A percentile compares a stretch with the other conserved stretches of the same genome.
Evolutionary conservation across 2,888 invertebrate genomes (phyloP).

Genomic region (Drosophila nr. medialis): DNA sequence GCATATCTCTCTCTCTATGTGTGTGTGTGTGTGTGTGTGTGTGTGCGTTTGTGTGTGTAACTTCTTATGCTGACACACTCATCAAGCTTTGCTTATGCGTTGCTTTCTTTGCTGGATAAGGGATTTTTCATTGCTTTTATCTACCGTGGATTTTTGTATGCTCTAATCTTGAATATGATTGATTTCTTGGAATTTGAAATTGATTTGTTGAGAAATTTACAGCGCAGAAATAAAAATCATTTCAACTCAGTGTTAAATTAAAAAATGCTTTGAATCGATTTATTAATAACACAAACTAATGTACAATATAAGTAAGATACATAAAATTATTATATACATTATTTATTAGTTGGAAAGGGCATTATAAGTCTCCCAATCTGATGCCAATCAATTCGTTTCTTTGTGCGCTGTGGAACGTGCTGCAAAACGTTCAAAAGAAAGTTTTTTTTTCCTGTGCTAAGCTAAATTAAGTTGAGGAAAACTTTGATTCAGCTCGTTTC

Average conservation of each 20-base stretch:
- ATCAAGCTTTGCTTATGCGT: constrained; percentile 37
- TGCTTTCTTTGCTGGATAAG: constrained; percentile 27
- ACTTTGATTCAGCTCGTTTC: constrained; percentile 20
- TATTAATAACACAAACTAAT: background rate
- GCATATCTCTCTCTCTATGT: background rate
- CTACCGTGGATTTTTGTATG: constrained; percentile 20
- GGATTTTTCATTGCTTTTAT: constrained; percentile 1
- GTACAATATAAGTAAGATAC: background rate
- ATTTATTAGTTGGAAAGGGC: background rate
- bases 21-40: background rate
- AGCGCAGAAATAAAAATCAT: background rate
- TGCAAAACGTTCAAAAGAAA: constrained; percentile 20
- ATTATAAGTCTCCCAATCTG: background rate
- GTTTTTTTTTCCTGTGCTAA: constrained; percentile 21
- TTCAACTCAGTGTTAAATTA: background rate
- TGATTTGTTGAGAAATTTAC: background rate
- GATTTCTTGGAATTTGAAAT: background rate
- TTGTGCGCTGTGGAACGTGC: constrained; percentile 2
- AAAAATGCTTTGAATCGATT: background rate
- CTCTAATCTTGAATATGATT: constrained; percentile 25
- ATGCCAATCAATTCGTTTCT: background rate
- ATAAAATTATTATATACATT: background rate
- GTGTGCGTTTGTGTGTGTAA: constrained; percentile 12
- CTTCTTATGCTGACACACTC: constrained; percentile 49
- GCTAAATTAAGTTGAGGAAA: constrained; percentile 20